Evolutionary conservation across 2,113 vertebrate species (phyloP).

Genomic region (Marmota flaviventris): DNA sequence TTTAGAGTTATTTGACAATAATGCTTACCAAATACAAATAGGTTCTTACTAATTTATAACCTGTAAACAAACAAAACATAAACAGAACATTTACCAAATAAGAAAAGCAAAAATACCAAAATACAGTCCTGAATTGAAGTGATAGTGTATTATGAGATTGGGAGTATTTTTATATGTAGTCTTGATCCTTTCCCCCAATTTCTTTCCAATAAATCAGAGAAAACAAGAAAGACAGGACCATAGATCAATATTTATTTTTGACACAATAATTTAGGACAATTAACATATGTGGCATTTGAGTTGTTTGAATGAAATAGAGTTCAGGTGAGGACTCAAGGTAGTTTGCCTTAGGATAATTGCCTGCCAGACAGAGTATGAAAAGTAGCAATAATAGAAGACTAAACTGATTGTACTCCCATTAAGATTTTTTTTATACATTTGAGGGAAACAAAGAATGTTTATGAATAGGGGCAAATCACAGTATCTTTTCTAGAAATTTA

Average conservation of each 20-base stretch:
- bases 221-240: background rate
- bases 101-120: constrained; percentile 7
- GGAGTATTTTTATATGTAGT: background rate
- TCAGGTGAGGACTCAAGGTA: background rate
- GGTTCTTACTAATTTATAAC: constrained; percentile 17
- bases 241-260: background rate
- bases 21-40: constrained; percentile 46
- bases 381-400: background rate
- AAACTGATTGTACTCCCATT: background rate
- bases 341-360: background rate
- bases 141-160: background rate
- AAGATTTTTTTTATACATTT: background rate
- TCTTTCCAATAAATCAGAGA: background rate
- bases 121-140: background rate
- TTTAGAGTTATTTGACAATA: constrained; percentile 13
- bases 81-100: background rate
- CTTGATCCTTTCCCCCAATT: background rate
- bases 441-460: background rate
- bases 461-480: background rate
- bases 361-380: background rate
- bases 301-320: background rate
- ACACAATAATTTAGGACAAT: background rate
- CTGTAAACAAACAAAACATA: constrained; percentile 24
- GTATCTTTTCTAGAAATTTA: background rate
- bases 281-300: background rate